phyloP scores from a whole-genome alignment of 2,888 invertebrate species.

The Bombylius major region DNA sequence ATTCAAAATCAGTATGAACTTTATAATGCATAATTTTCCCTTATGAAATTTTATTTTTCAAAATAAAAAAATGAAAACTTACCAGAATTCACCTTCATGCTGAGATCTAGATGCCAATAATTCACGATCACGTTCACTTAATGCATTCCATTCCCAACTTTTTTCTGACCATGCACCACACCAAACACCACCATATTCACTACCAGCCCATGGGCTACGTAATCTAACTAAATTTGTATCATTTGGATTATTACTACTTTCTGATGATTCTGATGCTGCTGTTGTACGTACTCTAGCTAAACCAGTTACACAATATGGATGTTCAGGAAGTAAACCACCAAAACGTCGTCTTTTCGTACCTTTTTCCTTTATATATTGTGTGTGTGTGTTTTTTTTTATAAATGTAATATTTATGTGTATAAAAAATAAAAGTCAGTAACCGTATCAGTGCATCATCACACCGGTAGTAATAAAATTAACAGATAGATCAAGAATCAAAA shows the following conservation, averaged over 20 bases:
- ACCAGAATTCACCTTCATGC: conserved; percentile 61
- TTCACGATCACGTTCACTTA: conserved; percentile 49
- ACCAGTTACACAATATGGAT: conserved; percentile 59
- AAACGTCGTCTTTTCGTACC: conserved; percentile 41
- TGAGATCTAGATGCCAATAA: conserved; percentile 47
- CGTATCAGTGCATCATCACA: too few relatives aligned
- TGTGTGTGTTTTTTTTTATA: not conserved
- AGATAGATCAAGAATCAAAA: not conserved
- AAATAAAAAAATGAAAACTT: conserved; percentile 16
- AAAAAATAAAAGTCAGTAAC: not conserved
- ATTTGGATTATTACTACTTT: conserved; percentile 27
- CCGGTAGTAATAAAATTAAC: too few relatives aligned
- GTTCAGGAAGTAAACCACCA: conserved; percentile 52
- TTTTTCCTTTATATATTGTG: conserved; percentile 12
- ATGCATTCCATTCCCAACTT: conserved; percentile 55
- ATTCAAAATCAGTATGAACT: too few relatives aligned
- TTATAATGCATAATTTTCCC: too few relatives aligned
- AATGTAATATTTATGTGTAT: not conserved
- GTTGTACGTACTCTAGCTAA: conserved; percentile 50
- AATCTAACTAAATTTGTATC: conserved; percentile 49
- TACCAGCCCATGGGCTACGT: conserved; percentile 41
- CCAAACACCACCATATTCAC: conserved; percentile 52
- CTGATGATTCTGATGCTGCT: conserved; percentile 12
- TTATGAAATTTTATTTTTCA: too few relatives aligned
- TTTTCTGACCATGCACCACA: conserved; percentile 59